These are phyloP conservation scores for Enteromius thamalakanensis DNA, from an alignment of 2,797 vertebrate genomes.

Conservation along the genomic window DNA sequence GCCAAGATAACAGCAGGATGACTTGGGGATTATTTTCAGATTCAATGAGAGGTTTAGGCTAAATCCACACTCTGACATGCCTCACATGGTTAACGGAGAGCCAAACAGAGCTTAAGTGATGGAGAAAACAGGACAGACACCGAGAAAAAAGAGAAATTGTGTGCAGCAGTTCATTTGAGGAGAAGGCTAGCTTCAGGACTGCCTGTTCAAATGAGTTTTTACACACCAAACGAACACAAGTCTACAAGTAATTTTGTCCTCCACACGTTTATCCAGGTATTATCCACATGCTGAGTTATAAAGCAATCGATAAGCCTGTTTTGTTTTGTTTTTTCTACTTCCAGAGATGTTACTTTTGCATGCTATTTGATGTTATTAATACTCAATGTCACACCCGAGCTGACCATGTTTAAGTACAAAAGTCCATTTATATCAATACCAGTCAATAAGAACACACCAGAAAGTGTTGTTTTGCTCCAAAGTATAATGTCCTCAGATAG, in stretches of 20 bases:
- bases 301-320: slow-evolving; percentile 6
- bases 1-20: slow-evolving; percentile 48
- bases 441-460: no score
- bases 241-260: slow-evolving; percentile 54
- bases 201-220: slow-evolving; percentile 42
- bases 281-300: slow-evolving; percentile 19
- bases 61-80: slow-evolving; percentile 59
- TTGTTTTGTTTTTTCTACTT: not conserved
- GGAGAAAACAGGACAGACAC: slow-evolving; percentile 59
- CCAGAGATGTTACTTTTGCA: not conserved
- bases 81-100: slow-evolving; percentile 51
- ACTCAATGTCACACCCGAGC: not conserved
- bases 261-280: slow-evolving; percentile 34
- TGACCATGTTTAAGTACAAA: not conserved
- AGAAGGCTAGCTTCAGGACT: slow-evolving; percentile 29
- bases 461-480: no score
- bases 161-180: slow-evolving; percentile 25
- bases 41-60: slow-evolving; percentile 42
- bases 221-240: slow-evolving; percentile 51
- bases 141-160: slow-evolving; percentile 58
- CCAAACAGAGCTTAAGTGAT: slow-evolving; percentile 58
- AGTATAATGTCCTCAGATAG: not conserved
- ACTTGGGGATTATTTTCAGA: slow-evolving; percentile 55
- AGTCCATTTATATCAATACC: no score
- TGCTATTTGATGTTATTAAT: not conserved